Base-by-base conservation (phyloP, 2,113 vertebrate genomes). In the Oophaga pumilio region DNA sequence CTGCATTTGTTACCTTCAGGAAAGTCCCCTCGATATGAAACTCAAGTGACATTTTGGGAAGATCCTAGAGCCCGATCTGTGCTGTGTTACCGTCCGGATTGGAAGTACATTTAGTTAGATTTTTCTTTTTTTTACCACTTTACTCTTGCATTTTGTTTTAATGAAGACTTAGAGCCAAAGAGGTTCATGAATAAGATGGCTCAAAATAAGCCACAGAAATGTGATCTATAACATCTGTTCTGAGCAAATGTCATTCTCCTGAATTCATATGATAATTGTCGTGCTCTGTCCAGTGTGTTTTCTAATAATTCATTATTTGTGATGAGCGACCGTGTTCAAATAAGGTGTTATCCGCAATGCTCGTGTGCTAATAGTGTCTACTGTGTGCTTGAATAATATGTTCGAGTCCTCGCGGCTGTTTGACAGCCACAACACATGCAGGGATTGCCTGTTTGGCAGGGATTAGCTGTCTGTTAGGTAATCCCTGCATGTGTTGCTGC, bases 1-100 rank as follows among this genome's bases (percentile, higher is more conserved):
- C 76, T 86, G 49, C 85, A 86, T 68, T 66, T 86, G 50, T 86
- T 86, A 60, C 60, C 49, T 79, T 79, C 80, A 83, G 22, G 59
- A 83, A 77, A 56, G 59, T 52, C 80, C 86, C 49, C 14, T 49
- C 8, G 33, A 26, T 56, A 80, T 80, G 52, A 68, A 66, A 82
- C 33, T 20, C 10, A 77, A 84, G 60, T 73, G 81, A 88, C 71
- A 56, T 76, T 77, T 33, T 80, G 43, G 60, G 24, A 76, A 73
- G 78, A 83, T 81, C 28, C 52, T 56, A 73, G 64, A 33, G 20
- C 64, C 26, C 24, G 64, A n/a, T 64, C 49, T 53, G 76, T 71
- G 14, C 64, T 66, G 79, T 62, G 79, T 10, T 87, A 79, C 86
- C 57, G 71, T 66, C 86, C 80, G 80, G 69, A 88, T 82, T 33